A percentile compares a stretch with the other conserved stretches of the same genome.
These are phyloP conservation scores for Microplitis mediator DNA, from an alignment of 1,140 invertebrate genomes.

Conservation along the genomic window DNA sequence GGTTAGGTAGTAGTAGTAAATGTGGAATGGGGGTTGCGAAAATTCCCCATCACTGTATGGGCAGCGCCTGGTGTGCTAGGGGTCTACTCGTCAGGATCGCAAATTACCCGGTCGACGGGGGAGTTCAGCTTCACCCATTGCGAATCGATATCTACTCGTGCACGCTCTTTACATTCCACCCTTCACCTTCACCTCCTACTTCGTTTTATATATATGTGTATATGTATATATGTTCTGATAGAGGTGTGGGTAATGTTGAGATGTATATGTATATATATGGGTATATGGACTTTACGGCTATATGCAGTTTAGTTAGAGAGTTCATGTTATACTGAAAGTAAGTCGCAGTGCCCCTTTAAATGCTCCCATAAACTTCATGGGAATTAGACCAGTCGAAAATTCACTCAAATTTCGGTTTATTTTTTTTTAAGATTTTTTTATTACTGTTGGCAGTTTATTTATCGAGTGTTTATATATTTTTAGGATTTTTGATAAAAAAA, in stretches of 20 bases:
- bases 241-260: no score
- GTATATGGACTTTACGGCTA: not conserved
- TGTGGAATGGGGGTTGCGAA: conserved; percentile 14
- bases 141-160: conserved; percentile 27
- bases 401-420: not conserved
- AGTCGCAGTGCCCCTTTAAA: conserved; percentile 30
- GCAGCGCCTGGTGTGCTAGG: conserved; percentile 24
- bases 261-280: not conserved
- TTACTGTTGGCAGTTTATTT: not conserved
- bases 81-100: conserved; percentile 37
- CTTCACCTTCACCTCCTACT: not conserved
- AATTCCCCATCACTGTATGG: conserved; percentile 22
- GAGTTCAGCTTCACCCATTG: conserved; percentile 9
- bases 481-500: no score
- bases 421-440: not conserved
- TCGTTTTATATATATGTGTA: not conserved
- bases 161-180: conserved; percentile 14
- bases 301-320: not conserved
- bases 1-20: no score
- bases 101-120: conserved; percentile 41
- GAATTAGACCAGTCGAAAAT: conserved; percentile 16
- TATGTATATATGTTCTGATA: not conserved
- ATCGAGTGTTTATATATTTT: not conserved
- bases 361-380: conserved; percentile 14
- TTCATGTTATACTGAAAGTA: not conserved